These are phyloP conservation scores for Poliocrania exsul DNA, from an alignment of 2,797 vertebrate genomes.

Conservation along the genomic window DNA sequence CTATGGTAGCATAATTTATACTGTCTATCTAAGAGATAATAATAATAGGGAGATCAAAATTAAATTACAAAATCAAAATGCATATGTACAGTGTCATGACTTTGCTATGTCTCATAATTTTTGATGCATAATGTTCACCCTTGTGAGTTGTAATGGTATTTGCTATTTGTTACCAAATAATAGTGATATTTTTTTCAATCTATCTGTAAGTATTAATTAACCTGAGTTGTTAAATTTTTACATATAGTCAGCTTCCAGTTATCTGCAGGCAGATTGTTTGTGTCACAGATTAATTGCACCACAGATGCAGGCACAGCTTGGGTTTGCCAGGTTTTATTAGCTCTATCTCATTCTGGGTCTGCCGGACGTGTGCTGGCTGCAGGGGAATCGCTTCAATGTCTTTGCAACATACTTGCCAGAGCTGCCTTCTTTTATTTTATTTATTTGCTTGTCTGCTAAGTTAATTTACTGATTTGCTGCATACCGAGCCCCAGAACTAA, in stretches of 20 bases:
- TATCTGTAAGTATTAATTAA: slow-evolving; percentile 33
- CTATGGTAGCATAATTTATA: slow-evolving; percentile 3
- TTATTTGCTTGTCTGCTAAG: not conserved
- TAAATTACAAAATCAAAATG: slow-evolving; percentile 19
- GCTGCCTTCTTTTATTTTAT: not conserved
- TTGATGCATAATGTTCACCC: not conserved
- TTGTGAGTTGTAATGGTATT: not conserved
- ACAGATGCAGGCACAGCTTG: slow-evolving; percentile 59
- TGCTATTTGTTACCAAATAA: slow-evolving; percentile 30
- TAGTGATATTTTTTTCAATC: not conserved
- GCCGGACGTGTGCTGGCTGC: not conserved
- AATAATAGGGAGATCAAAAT: slow-evolving; percentile 16
- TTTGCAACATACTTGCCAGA: not conserved
- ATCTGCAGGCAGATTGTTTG: slow-evolving; percentile 33
- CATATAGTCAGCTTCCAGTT: slow-evolving; percentile 9
- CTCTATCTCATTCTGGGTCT: not conserved
- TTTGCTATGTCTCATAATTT: slow-evolving; percentile 4
- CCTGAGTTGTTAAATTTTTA: slow-evolving; percentile 13
- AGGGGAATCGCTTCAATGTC: not conserved
- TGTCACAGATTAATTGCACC: slow-evolving; percentile 57
- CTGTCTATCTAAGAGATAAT: not conserved
- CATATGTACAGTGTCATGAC: not conserved
- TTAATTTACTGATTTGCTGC: not conserved
- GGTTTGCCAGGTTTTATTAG: slow-evolving; percentile 6
- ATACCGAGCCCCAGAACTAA: not conserved